Evolutionary conservation across 2,797 vertebrate species (phyloP), one percentile per base, ranked within the genome.

Genomic region (Syngnathus acus): DNA sequence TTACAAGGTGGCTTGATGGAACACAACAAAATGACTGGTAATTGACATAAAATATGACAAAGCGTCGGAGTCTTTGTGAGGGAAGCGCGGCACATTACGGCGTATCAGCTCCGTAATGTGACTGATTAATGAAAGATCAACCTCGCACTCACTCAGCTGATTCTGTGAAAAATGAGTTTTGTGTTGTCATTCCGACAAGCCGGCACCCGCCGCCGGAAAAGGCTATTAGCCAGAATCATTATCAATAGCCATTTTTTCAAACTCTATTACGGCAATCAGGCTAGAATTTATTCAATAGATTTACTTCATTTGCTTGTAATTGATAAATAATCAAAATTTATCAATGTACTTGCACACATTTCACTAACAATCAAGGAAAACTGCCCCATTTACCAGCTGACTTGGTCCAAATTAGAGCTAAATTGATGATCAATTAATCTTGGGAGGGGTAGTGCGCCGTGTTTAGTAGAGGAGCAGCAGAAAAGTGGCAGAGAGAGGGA

Each of bases 361-460:
- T 99, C 94, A 95, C 94, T 97, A 97, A 95, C 94, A 98, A 96
- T 99, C 94, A 98, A 95, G 95, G 90, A 94, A 96, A 97, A 97
- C 93, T 94, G 94, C 94, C 93, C 94, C 93, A 98, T 98, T 99
- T 98, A 96, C 95, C 95, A 97, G 94, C 94, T 98, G 96, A 97
- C 94, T 98, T 95, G 93, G 92, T 96, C 93, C 94, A 94, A 97
- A 97, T 98, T 95, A 96, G 93, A 92, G 72, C 93, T 95, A 97
- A 98, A 98, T 97, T 97, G 95, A 96, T 94, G 94, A 98, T 98
- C 96, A 98, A 97, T 98, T 98, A 98, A 98, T 97, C 95, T 84
- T 95, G 93, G 95, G 95, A 95, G 94, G 94, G 94, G 94, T 93
- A 92, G 93, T 90, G 92, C 91, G 91, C 93, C 91, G 94, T 94